Base-by-base conservation (phyloP, 2,888 invertebrate species). In the Arenicola marina region DNA sequence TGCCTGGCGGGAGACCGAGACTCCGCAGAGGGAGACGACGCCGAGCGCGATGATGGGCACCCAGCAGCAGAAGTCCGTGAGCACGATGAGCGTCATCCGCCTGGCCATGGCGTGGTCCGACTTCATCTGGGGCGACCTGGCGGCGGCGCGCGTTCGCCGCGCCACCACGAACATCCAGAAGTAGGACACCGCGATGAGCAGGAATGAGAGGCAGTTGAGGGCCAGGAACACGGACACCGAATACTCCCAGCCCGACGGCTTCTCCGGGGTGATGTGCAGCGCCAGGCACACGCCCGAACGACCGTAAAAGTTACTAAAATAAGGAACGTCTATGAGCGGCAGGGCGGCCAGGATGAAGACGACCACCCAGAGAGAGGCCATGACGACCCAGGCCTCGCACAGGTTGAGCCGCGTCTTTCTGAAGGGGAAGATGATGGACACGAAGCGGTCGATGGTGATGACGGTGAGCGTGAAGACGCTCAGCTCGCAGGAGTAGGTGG, bases 11-110 rank as follows among this genome's bases (percentile, higher is more conserved):
- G 56, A 43, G 24, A 66, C 51, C 26, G 46, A 61, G 32, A 81
- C 81, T 70, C 85, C 86, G 15, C 80, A 80, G 26, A 86, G 75
- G 0, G 86, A 86, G 4, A 81, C 80, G 45, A 85, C 76, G 11
- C 86, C 86, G n/a, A 86, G 74, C 1, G 84, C 71, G 58, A 86
- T 85, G 66, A 86, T 86, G 18, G 86, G 86, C 59, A 86, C 80
- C 86, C 86, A 86, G 68, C 86, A 86, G 59, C 83, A 83, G 65
- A 86, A 85, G 71, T 86, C 86, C 0, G 86, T 86, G 62, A 84
- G 81, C 1, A 86, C 86, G 44, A 86, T 83, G n/a, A 86, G 70
- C 0, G 85, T 84, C 85, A 86, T 86, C 55, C 86, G 75, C 58
- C 83, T 78, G 0, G 86, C 86, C 85, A 86, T 85, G 1, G 84